These are phyloP conservation scores for Lycaon pictus DNA, from an alignment of 2,113 vertebrate genomes.

Conservation along the genomic window DNA sequence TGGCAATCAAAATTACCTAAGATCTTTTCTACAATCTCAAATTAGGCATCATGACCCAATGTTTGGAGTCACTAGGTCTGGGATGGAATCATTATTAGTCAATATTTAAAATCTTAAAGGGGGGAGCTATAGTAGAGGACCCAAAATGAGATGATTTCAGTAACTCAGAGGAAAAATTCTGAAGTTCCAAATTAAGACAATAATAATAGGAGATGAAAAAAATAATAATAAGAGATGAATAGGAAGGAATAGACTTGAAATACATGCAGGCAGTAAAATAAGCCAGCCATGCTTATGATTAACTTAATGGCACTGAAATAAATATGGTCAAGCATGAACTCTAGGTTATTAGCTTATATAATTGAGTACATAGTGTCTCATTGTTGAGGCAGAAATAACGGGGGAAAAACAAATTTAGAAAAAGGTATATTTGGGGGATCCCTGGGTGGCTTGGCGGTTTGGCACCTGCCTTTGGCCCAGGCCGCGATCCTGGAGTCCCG, in stretches of 20 bases:
- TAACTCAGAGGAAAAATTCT: background rate
- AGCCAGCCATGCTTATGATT: background rate
- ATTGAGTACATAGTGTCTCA: background rate
- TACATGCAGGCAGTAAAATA: background rate
- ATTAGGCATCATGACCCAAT: background rate
- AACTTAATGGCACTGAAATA: background rate
- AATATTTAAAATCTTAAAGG: background rate
- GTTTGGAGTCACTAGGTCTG: background rate
- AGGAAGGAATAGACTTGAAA: background rate
- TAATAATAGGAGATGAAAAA: background rate
- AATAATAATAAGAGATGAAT: background rate
- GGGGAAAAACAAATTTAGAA: background rate
- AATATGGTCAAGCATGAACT: background rate
- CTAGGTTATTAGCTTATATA: background rate
- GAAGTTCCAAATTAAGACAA: background rate
- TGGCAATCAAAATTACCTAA: background rate
- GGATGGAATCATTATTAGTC: background rate
- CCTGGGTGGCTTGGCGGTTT: too few species aligned
- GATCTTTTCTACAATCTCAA: background rate
- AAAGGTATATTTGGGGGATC: background rate
- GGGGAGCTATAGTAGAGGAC: background rate
- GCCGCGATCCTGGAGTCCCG: too few species aligned
- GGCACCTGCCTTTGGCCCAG: too few species aligned
- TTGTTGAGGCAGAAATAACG: background rate
- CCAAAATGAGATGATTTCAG: background rate